Conservation (phyloP, 1,140 invertebrate genomes). For the Bombus huntii region DNA sequence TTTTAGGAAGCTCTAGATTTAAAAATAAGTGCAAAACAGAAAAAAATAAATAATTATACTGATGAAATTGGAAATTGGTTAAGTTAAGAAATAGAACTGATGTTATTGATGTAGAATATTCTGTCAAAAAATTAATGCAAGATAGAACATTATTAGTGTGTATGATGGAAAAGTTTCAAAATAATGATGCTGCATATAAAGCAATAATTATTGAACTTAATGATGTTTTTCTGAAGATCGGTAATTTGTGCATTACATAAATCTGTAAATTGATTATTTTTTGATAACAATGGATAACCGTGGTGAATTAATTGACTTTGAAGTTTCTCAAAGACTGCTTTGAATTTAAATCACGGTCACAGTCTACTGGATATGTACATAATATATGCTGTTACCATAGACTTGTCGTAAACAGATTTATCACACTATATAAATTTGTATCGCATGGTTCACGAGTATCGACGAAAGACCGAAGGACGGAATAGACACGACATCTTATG, state of each 20-base stretch:
- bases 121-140: conserved; percentile 89
- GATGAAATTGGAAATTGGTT: conserved; percentile 84
- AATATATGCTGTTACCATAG: neutral
- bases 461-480: neutral
- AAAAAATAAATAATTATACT: conserved; percentile 79
- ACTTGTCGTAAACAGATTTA: neutral
- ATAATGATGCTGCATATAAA: conserved; percentile 65
- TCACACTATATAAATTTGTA: neutral
- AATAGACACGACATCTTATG: neutral
- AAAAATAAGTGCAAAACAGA: conserved; percentile 79
- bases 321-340: no score
- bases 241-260: no score
- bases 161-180: conserved; percentile 83
- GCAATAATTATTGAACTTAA: conserved; percentile 84
- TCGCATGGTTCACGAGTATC: neutral
- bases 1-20: conserved; percentile 85
- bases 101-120: conserved; percentile 89
- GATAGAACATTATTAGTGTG: conserved; percentile 85
- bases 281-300: no score
- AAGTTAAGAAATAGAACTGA: conserved; percentile 89
- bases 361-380: no score
- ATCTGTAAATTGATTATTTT: no score
- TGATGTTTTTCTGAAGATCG: conserved; percentile 69
- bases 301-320: no score
- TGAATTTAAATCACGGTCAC: no score